Evolutionary conservation across 2,797 vertebrate genomes (phyloP).

Genomic region (Lepus townsendii): DNA sequence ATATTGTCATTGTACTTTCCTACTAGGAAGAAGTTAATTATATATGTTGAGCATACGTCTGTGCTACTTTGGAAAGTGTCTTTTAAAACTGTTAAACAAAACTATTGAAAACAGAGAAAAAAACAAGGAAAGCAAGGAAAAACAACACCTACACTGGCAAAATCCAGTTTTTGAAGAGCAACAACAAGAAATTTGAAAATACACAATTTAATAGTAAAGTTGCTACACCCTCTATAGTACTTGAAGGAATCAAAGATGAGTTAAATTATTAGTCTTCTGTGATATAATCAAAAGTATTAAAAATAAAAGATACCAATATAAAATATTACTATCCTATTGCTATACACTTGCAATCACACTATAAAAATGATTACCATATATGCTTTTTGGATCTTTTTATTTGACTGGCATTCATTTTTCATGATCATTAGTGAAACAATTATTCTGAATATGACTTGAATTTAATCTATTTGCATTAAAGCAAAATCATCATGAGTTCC

Average conservation of each 20-base stretch:
- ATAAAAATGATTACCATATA: slow-evolving; percentile 19
- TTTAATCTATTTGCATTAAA: slow-evolving; percentile 36
- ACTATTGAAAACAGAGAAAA: slow-evolving; percentile 40
- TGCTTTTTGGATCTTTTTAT: slow-evolving; percentile 4
- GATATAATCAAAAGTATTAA: slow-evolving; percentile 1
- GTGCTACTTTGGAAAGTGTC: slow-evolving; percentile 67
- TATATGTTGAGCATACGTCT: slow-evolving; percentile 60
- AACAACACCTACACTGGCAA: slow-evolving; percentile 34
- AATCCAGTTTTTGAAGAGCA: slow-evolving; percentile 36
- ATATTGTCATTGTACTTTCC: slow-evolving; percentile 55
- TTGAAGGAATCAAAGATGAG: slow-evolving; percentile 10
- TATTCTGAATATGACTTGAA: background rate
- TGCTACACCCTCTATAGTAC: background rate
- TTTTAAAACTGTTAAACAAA: slow-evolving; percentile 67
- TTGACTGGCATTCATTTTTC: background rate
- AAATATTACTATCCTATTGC: background rate
- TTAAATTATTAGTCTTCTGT: background rate
- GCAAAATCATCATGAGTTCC: background rate
- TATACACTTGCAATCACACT: background rate
- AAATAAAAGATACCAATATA: background rate
- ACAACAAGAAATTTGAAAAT: slow-evolving; percentile 36
- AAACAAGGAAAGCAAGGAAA: slow-evolving; percentile 2
- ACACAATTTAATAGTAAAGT: slow-evolving; percentile 51
- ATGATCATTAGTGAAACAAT: background rate
- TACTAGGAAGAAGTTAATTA: slow-evolving; percentile 71